Percentiles rank a stretch among this genome's conserved stretches.
These are phyloP conservation scores for Ommatoiulus sabulosus DNA, from an alignment of 2,888 invertebrate genomes.

Conservation along the genomic window DNA sequence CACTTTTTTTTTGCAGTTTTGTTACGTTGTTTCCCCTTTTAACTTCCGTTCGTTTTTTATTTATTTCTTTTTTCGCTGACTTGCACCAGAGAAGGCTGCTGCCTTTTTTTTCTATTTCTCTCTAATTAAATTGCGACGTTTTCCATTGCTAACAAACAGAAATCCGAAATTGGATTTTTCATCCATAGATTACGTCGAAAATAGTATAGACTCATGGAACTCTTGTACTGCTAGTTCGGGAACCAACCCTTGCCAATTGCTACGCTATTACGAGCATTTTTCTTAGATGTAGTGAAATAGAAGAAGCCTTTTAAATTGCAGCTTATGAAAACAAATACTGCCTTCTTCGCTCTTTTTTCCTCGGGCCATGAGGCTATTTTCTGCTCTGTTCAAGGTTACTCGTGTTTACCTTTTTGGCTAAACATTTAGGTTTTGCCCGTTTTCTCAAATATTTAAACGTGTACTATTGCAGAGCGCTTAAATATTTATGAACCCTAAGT, in stretches of 20 bases:
- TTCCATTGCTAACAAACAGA: slow-evolving; percentile 20
- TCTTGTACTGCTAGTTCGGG: neutral
- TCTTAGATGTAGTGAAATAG: neutral
- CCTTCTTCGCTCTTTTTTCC: neutral
- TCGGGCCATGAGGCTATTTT: neutral
- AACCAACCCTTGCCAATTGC: neutral
- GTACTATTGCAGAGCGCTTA: neutral
- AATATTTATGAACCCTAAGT: neutral
- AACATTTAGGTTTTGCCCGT: neutral
- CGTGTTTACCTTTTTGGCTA: neutral
- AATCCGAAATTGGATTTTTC: slow-evolving; percentile 19
- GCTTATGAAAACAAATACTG: slow-evolving; percentile 34
- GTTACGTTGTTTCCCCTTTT: neutral
- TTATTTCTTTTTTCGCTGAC: neutral
- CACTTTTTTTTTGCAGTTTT: too few relatives aligned
- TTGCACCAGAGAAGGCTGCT: neutral
- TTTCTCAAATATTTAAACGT: neutral
- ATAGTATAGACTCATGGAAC: neutral
- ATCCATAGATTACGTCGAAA: neutral
- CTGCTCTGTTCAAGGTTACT: neutral
- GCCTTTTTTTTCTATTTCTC: neutral
- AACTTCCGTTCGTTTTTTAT: neutral
- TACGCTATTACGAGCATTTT: neutral
- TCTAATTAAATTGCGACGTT: slow-evolving; percentile 34
- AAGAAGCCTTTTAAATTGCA: slow-evolving; percentile 14